Evolutionary conservation across 2,888 invertebrate genomes (phyloP), one percentile per base, ranked within the genome.

Genomic region (Meliscaeva auricollis): DNA sequence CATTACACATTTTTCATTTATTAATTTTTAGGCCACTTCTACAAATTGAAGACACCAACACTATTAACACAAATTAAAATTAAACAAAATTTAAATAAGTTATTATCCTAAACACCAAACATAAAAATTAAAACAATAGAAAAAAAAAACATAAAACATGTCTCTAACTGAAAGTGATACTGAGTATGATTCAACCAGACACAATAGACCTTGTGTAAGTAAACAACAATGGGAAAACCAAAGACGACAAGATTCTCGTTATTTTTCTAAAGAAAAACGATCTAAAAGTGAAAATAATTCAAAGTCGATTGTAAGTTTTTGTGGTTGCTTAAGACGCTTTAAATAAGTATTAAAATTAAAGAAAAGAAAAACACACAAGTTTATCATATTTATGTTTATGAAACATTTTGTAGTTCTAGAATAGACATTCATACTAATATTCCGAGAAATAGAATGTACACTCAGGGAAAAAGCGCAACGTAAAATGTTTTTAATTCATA

Each of bases 151-250:
- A 54, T 15, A 9, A 50, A 50, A 35, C 4, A 85, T 85, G 85
- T 85, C 85, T 0, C 38, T 85, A 9, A 85, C 68, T 44, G 85
- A 85, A 44, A 85, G 81, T 50, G 85, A 85, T n/a, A 85, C 85
- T 30, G 85, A 85, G 0, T 77, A 77, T 30, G 85, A 85, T 35
- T 85, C 85, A 6, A 77, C 76, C 20, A 81, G 68, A 66, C 72
- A 81, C 72, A 62, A 73, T 41, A 41, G 85, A 48, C 85, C 80
- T 11, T 20, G 22, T 48, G 15, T 76, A 20, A 81, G 72, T 48
- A 58, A 48, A 20, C 72, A 72, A 15, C 76, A 76, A 41, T 85
- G 85, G 85, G 76, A 50, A 50, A 56, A n/a, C 11, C 81, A 77
- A 50, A 60, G 72, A 35, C 20, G 73, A 22, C 50, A 17, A 9